These are phyloP conservation scores for Chalcosyrphus nemorum DNA, from an alignment of 2,888 invertebrate genomes.

Conservation along the genomic window DNA sequence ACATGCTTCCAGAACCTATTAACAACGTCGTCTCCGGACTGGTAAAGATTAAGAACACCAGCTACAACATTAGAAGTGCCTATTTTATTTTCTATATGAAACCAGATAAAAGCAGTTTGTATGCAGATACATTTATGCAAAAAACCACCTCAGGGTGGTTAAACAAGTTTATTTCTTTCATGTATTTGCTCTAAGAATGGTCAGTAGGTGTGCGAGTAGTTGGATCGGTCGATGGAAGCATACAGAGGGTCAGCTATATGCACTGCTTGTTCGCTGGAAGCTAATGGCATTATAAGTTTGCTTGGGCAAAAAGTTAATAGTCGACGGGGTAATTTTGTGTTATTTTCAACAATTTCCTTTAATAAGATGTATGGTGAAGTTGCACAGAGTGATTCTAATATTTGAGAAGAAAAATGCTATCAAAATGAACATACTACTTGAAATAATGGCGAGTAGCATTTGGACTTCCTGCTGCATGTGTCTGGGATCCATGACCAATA, in stretches of 20 bases:
- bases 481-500: too few relatives aligned
- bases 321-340: constrained; percentile 1
- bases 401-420: too few relatives aligned
- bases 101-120: constrained; percentile 35
- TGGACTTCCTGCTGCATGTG: too few relatives aligned
- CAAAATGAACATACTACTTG: too few relatives aligned
- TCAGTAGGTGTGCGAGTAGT: not conserved
- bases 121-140: constrained; percentile 2
- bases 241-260: constrained; percentile 20
- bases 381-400: not conserved
- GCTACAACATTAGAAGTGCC: not conserved
- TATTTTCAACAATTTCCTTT: constrained; percentile 1
- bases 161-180: constrained; percentile 23
- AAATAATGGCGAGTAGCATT: too few relatives aligned
- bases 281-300: not conserved
- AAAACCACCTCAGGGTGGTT: constrained; percentile 2
- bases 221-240: too few relatives aligned
- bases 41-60: not conserved
- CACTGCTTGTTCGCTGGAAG: not conserved
- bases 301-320: not conserved
- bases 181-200: not conserved
- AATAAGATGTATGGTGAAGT: not conserved
- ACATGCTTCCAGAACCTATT: too few relatives aligned
- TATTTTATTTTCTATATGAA: constrained; percentile 25
- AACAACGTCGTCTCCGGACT: not conserved